Conservation (phyloP, 2,113 vertebrate species). For the Ahaetulla prasina region DNA sequence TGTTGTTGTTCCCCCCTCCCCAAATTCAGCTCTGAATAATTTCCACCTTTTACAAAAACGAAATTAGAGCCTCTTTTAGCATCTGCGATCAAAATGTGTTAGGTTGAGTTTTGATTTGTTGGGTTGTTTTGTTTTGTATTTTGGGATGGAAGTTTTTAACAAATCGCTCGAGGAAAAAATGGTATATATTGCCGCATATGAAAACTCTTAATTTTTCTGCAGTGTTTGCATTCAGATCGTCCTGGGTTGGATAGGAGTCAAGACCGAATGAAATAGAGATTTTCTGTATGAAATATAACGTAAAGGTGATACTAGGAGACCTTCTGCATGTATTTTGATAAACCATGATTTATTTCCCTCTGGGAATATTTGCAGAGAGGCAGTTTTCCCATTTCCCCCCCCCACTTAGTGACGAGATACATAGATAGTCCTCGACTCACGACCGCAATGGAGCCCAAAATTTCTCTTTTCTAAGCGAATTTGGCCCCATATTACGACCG, state of each 20-base stretch:
- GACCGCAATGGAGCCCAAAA: no score
- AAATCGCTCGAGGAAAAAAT: not conserved
- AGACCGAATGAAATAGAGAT: not conserved
- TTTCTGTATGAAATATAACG: not conserved
- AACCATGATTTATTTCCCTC: not conserved
- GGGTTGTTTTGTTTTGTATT: no score
- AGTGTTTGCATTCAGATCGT: not conserved
- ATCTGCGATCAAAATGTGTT: not conserved
- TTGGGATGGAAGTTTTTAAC: not conserved
- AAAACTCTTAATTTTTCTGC: not conserved
- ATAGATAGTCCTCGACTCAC: no score
- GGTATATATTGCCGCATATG: not conserved
- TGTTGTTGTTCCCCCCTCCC: no score
- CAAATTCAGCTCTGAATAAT: not conserved
- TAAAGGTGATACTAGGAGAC: not conserved
- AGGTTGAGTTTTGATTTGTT: not conserved
- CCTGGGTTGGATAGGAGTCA: not conserved
- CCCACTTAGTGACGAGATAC: not conserved
- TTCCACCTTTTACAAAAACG: not conserved
- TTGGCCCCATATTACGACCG: not conserved
- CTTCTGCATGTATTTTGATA: not conserved
- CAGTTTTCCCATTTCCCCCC: not conserved
- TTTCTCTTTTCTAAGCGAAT: not conserved
- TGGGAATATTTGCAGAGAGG: not conserved
- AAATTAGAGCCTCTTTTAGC: not conserved